Evolutionary conservation across 1,140 invertebrate genomes (phyloP), one percentile per base, ranked within the genome.

Genomic region (Drosophila neocordata): DNA sequence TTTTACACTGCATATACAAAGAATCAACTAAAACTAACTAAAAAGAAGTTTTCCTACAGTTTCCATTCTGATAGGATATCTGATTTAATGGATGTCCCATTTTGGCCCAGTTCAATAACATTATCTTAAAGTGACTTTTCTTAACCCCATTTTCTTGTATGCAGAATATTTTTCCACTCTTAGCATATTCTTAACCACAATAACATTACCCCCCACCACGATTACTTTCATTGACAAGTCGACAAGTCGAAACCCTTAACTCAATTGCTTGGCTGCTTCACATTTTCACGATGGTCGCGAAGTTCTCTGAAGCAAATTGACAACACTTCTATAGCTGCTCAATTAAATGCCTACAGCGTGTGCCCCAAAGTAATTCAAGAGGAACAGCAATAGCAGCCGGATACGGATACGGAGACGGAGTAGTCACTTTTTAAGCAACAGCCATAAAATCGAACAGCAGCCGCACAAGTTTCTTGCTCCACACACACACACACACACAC

Each of bases 301-400:
- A 41, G 18, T 27, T 56, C 9, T 41, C 4, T 13, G n/a, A 0
- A 65, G 41, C 2, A 67, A 55, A 71, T 61, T 52, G 48, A 57
- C 22, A 38, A 12, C 58, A 65, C 51, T 51, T 66, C 57, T 60
- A 61, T 20, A 59, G 71, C 63, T 79, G 73, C 77, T 61, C 63
- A 79, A 76, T 80, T 79, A 80, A 68, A 65, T 62, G 51, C 44
- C 38, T 63, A 53, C 27, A 61, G 61, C 73, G 59, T 69, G 71
- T 44, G 56, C 64, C 38, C 38, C 53, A 20, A 31, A 41, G 53
- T 13, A 65, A 58, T 65, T 38, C 38, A 27, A 31, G 11, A 53
- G 12, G 12, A 27, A 6, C 27, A 18, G 18, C 4, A 24, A 24
- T 24, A 48, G 15, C 15, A 48, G 15, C 15, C 8, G 41, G 41